These are phyloP conservation scores for Hydractinia symbiolongicarpus DNA, from an alignment of 30 jellyfish, hydroid and myxozoan species.

Conservation along the genomic window DNA sequence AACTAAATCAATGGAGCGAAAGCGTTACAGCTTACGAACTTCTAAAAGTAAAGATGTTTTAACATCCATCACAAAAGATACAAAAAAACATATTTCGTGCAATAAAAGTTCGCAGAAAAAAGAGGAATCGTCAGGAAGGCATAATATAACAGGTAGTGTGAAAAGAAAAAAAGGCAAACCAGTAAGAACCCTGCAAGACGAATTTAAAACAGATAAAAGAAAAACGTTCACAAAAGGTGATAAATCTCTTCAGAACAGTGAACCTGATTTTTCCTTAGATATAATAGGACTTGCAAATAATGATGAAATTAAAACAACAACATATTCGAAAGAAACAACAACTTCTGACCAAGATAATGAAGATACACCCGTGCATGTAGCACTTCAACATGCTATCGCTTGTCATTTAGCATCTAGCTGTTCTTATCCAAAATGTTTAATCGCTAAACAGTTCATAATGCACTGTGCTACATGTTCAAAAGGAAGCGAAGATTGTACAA, in stretches of 20 bases:
- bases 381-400: slow-evolving; percentile 11
- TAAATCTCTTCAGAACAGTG: too few species aligned
- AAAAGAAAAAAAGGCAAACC: background rate
- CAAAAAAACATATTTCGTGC: background rate
- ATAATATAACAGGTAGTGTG: background rate
- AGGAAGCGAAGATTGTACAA: slow-evolving; percentile 19
- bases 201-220: background rate
- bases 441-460: slow-evolving; percentile 4
- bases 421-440: background rate
- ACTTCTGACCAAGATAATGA: background rate
- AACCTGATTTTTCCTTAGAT: too few species aligned
- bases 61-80: background rate
- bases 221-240: background rate
- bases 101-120: background rate
- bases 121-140: background rate
- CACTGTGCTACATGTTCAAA: slow-evolving; percentile 4
- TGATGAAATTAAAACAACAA: background rate
- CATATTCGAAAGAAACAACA: background rate
- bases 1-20: slow-evolving; percentile 22
- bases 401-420: background rate
- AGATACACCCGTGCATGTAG: slow-evolving; percentile 6
- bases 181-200: background rate
- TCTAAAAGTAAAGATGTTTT: background rate
- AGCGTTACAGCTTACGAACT: slow-evolving; percentile 15
- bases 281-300: too few species aligned